Conservation (phyloP, 2,888 invertebrate genomes). For the Chymomyza procnemis region DNA sequence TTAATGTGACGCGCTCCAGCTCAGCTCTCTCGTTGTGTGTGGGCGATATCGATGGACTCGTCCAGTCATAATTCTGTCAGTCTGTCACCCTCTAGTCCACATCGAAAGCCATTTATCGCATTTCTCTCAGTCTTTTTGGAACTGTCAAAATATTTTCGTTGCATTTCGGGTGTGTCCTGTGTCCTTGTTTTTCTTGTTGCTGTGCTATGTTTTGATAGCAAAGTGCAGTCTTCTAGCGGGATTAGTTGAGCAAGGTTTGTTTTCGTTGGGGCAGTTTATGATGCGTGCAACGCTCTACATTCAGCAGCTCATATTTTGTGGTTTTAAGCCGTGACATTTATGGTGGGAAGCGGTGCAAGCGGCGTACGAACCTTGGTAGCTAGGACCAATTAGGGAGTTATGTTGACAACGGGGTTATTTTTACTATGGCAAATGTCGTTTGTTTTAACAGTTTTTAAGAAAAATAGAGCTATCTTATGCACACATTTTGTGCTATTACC, state of each 20-base stretch:
- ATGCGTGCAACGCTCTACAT: conserved; percentile 59
- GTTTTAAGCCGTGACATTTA: conserved; percentile 52
- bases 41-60: conserved; percentile 33
- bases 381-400: neutral
- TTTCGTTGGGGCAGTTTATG: conserved; percentile 65
- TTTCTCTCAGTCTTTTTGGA: conserved; percentile 15
- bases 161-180: conserved; percentile 65
- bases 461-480: neutral
- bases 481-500: no score
- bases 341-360: conserved; percentile 59
- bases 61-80: conserved; percentile 36
- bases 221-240: conserved; percentile 58
- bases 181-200: conserved; percentile 39
- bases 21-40: conserved; percentile 23
- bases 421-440: neutral
- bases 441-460: neutral
- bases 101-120: neutral
- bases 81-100: conserved; percentile 36
- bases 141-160: conserved; percentile 71
- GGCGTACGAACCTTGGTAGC: conserved; percentile 1
- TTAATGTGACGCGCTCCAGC: conserved; percentile 23
- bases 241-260: conserved; percentile 58
- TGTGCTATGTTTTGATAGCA: conserved; percentile 59
- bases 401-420: neutral
- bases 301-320: conserved; percentile 67